phyloP scores from a whole-genome alignment of 2,888 invertebrate species.

The Noctua janthina region DNA sequence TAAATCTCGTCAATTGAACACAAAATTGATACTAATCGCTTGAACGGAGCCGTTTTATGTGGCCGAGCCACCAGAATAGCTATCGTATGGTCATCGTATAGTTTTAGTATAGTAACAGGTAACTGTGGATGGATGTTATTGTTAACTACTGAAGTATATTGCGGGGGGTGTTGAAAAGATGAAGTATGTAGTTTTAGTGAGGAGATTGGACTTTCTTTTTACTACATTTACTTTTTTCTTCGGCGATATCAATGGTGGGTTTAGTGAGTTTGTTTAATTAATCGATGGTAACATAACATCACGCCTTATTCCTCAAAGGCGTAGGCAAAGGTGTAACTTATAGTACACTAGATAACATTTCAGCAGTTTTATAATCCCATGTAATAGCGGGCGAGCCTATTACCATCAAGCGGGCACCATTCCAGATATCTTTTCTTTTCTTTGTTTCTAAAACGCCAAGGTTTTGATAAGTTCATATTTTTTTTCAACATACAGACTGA shows the following conservation, averaged over 20 bases:
- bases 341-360: background rate
- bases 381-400: background rate
- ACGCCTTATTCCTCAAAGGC: background rate
- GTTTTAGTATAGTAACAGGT: constrained; percentile 6
- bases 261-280: background rate
- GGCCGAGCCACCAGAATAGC: constrained; percentile 52
- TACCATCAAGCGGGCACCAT: background rate
- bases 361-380: background rate
- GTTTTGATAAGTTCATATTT: no score
- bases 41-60: constrained; percentile 59
- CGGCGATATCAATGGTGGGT: background rate
- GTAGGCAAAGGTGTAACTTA: background rate
- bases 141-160: constrained; percentile 6
- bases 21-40: constrained; percentile 73
- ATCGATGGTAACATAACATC: background rate
- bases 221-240: background rate
- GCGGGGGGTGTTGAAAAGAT: background rate
- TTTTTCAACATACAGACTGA: no score
- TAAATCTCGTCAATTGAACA: constrained; percentile 74
- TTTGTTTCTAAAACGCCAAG: no score
- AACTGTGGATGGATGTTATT: constrained; percentile 24
- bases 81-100: background rate
- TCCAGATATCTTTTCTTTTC: background rate
- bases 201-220: background rate
- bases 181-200: background rate